Evolutionary conservation across 2,797 vertebrate species (phyloP), one percentile per base, ranked within the genome.

Genomic region (Esox lucius): DNA sequence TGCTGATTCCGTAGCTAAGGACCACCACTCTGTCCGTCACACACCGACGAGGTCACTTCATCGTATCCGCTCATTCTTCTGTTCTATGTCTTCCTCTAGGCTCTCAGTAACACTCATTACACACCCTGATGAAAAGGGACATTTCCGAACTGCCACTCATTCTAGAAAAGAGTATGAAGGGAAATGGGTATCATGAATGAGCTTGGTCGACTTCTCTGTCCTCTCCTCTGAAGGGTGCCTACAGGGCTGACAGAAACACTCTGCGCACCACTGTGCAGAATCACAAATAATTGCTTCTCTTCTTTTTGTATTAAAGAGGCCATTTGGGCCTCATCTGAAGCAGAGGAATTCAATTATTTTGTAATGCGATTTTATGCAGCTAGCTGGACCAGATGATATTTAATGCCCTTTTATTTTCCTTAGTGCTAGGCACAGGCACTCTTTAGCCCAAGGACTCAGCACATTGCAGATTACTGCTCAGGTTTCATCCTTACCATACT

Each of bases 261-360:
- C 56, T 61, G 70, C 49, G 71, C 74, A 73, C 68, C 73, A 65
- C 77, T 80, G 81, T 81, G 76, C 81, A 74, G 78, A 83, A 78
- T 80, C 75, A 70, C 39, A 82, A 83, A 85, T 86, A 86, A 90
- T 88, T 86, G 79, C 84, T 77, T 83, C 62, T 75, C 81, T 75
- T 78, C 79, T 81, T 74, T 79, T 75, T 19, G 65, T 81, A 80
- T 86, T 85, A 83, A 84, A 86, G 72, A 77, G 66, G 74, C 84
- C 78, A 88, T 86, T 46, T 81, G 81, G 68, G 51, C 68, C 80
- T 86, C 79, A 81, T 80, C 75, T 84, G 71, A 79, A 80, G 76
- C 80, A 17, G 49, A 68, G 70, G 70, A 73, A 80, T 88, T 78
- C 75, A 76, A 84, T 88, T 86, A 79, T 88, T 86, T 84, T 82